Base-by-base conservation (phyloP, 2,888 invertebrate species). In the Hemithea aestivaria region DNA sequence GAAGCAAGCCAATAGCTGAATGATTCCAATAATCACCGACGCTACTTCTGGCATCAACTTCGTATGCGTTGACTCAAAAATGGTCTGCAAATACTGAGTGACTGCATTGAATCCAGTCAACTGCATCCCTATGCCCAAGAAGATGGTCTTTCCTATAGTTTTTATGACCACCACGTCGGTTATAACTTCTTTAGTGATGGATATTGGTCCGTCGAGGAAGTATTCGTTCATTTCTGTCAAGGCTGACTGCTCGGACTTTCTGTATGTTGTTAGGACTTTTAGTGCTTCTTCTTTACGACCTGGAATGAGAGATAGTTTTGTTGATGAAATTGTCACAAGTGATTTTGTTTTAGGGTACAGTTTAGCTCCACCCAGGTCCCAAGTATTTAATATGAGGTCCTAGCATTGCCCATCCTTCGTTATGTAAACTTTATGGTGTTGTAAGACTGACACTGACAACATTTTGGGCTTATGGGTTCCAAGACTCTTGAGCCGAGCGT, bases 211-310 rank as follows among this genome's bases (percentile, higher is more conserved):
- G 16, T 33, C 35, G 1, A 28, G 23, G 0, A 32, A 21, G 8
- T 48, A 48, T 16, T 51, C 43, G 2, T 44, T 37, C 1, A 41
- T 31, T 30, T 51, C 51, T 27, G 48, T 45, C 0, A 6, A 20
- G 7, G 41, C 51, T 28, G 22, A 7, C 20, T 27, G 8, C 27
- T 39, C 26, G 1, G 45, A 35, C 1, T 37, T 37, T 25, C 48
- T 16, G 20, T 48, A 36, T 10, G 21, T 35, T 2, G 25, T 37
- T 10, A 51, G 26, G 9, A 48, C 23, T 27, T 48, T 48, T 29
- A 32, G 10, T 8, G 48, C 27, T 22, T 48, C 38, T 12, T 40
- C 45, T 32, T 35, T 34, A 26, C 30, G 30, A 1, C 36, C 41
- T 20, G 41, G 5, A 24, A 35, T 36, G n/a, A n/a, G n/a, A 5